Conservation (phyloP, 1,140 invertebrate species). For the Hyposmocoma kahamanoa region DNA sequence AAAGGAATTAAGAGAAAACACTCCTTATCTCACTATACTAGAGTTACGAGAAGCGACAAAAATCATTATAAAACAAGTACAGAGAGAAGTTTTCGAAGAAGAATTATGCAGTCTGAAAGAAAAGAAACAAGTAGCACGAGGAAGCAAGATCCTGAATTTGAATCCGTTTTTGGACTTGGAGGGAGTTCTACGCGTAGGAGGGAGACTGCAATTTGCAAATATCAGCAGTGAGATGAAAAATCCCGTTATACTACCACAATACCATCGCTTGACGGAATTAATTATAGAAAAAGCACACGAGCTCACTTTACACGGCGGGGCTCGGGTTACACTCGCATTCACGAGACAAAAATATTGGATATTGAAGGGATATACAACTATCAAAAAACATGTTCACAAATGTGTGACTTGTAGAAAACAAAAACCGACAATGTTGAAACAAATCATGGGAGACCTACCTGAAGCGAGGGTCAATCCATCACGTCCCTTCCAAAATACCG, state of each 20-base stretch:
- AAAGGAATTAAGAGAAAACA: not conserved
- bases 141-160: not conserved
- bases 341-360: constrained; percentile 27
- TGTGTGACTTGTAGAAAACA: constrained; percentile 17
- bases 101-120: not conserved
- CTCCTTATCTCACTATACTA: not conserved
- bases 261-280: constrained; percentile 12
- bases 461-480: not conserved
- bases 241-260: constrained; percentile 13
- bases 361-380: not conserved
- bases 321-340: constrained; percentile 13
- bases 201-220: not conserved
- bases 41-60: not conserved
- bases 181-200: not conserved
- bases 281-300: constrained; percentile 21
- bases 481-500: constrained; percentile 21
- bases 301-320: constrained; percentile 18
- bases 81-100: not conserved
- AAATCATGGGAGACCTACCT: constrained; percentile 30
- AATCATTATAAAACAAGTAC: not conserved
- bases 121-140: not conserved
- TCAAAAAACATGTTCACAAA: constrained; percentile 1
- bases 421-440: constrained; percentile 8
- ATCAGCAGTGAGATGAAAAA: constrained; percentile 7
- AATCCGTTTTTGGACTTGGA: not conserved